Conservation (phyloP, 2,888 invertebrate genomes). For the Onthophagus sagittarius region DNA sequence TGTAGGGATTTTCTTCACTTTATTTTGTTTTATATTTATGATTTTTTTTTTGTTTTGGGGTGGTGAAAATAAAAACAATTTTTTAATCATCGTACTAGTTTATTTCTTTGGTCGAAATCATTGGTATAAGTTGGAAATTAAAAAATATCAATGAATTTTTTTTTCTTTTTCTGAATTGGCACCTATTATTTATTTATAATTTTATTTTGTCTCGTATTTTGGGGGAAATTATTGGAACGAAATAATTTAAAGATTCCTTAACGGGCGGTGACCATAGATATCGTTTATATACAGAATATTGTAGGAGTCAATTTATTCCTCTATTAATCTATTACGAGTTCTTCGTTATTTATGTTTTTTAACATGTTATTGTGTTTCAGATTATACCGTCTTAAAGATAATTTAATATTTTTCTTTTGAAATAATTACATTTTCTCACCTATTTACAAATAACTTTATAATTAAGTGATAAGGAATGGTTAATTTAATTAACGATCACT, state of each 20-base stretch:
- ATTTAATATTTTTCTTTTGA: neutral
- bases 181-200: slow-evolving; percentile 33
- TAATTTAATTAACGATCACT: too few species aligned
- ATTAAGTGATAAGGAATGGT: too few species aligned
- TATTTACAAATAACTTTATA: neutral
- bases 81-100: slow-evolving; percentile 29
- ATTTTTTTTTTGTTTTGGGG: slow-evolving; percentile 19
- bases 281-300: neutral
- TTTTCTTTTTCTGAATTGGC: slow-evolving; percentile 39
- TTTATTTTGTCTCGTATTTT: too few species aligned
- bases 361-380: neutral
- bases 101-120: slow-evolving; percentile 64
- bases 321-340: neutral
- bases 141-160: slow-evolving; percentile 35
- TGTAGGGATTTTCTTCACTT: slow-evolving; percentile 28
- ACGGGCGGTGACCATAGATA: neutral
- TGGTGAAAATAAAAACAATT: slow-evolving; percentile 9
- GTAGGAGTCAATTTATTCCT: neutral
- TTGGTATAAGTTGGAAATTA: slow-evolving; percentile 53
- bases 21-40: too few species aligned
- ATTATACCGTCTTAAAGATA: neutral
- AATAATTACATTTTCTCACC: neutral
- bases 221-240: too few species aligned
- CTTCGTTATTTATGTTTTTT: neutral
- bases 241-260: neutral